Percentiles rank a stretch among this genome's conserved stretches.
phyloP scores from a whole-genome alignment of 2,888 invertebrate species.

The Pollenia labialis region DNA sequence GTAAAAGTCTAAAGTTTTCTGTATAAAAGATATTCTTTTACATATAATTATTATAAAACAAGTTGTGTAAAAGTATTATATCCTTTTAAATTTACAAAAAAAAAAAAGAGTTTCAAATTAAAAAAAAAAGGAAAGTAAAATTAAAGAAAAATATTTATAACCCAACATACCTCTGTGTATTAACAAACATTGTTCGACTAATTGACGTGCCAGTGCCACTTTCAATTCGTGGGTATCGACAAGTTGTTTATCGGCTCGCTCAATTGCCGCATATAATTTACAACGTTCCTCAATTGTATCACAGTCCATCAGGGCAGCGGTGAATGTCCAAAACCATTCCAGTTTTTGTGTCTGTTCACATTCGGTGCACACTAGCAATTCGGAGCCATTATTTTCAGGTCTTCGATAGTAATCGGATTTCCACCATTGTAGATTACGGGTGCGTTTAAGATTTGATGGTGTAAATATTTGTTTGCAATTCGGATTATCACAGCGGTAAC shows the following conservation, averaged over 20 bases:
- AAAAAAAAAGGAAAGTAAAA: slow-evolving; percentile 1
- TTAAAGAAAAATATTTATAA: slow-evolving; percentile 1
- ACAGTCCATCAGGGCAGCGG: slow-evolving; percentile 76
- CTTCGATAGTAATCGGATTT: slow-evolving; percentile 76
- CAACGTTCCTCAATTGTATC: slow-evolving; percentile 78
- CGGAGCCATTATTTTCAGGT: slow-evolving; percentile 76
- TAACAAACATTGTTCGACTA: slow-evolving; percentile 77
- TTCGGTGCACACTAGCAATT: slow-evolving; percentile 75
- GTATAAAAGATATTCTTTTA: too few relatives aligned
- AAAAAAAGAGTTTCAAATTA: neutral
- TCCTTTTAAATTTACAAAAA: slow-evolving; percentile 4
- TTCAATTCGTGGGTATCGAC: slow-evolving; percentile 77
- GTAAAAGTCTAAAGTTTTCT: too few relatives aligned
- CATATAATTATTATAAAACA: too few relatives aligned
- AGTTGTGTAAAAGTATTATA: neutral
- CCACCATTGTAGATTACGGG: slow-evolving; percentile 78
- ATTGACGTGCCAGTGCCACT: slow-evolving; percentile 77
- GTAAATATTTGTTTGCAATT: slow-evolving; percentile 78
- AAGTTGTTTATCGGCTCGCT: slow-evolving; percentile 76
- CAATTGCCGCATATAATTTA: slow-evolving; percentile 77
- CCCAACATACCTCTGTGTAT: slow-evolving; percentile 77
- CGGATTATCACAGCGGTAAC: slow-evolving; percentile 79
- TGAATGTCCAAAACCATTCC: slow-evolving; percentile 78
- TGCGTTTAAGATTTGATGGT: slow-evolving; percentile 76
- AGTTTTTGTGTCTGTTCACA: slow-evolving; percentile 77